Evolutionary conservation across 2,113 vertebrate genomes (phyloP).

Genomic region (Nyctereutes procyonoides): DNA sequence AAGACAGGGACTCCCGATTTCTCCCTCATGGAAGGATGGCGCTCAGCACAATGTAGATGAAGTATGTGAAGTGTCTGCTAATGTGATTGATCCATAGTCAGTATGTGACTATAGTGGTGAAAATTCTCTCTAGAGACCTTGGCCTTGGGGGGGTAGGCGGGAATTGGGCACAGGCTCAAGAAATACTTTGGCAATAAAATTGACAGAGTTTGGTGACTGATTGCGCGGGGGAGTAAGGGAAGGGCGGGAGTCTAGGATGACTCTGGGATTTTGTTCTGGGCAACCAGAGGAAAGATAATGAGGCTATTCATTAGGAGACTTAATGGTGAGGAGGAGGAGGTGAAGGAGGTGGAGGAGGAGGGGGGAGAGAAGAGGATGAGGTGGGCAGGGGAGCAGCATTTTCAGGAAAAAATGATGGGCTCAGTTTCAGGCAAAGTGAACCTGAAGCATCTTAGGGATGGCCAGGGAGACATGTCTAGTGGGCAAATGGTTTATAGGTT

Average conservation of each 20-base stretch:
- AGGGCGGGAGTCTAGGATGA: not conserved
- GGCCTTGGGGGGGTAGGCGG: not conserved
- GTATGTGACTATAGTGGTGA: not conserved
- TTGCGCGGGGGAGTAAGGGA: not conserved
- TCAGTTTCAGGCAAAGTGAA: not conserved
- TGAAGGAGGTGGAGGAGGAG: no score
- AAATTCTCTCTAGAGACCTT: slow-evolving; percentile 1
- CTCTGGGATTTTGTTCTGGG: slow-evolving; percentile 3
- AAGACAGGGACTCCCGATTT: not conserved
- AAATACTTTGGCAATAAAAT: slow-evolving; percentile 42
- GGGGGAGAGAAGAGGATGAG: not conserved
- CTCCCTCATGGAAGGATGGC: not conserved
- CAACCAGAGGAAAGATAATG: not conserved
- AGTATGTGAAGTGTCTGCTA: not conserved
- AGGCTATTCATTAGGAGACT: not conserved
- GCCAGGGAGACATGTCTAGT: not conserved
- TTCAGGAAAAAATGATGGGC: not conserved
- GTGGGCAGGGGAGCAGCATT: not conserved
- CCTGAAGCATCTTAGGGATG: not conserved
- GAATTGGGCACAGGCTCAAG: slow-evolving; percentile 49
- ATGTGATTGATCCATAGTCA: not conserved
- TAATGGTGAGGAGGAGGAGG: not conserved
- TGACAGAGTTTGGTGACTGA: not conserved
- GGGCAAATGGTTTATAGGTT: not conserved
- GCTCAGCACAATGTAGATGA: not conserved